Evolutionary conservation across 2,113 vertebrate genomes (phyloP).

Genomic region (Erythrocercus mccallii): DNA sequence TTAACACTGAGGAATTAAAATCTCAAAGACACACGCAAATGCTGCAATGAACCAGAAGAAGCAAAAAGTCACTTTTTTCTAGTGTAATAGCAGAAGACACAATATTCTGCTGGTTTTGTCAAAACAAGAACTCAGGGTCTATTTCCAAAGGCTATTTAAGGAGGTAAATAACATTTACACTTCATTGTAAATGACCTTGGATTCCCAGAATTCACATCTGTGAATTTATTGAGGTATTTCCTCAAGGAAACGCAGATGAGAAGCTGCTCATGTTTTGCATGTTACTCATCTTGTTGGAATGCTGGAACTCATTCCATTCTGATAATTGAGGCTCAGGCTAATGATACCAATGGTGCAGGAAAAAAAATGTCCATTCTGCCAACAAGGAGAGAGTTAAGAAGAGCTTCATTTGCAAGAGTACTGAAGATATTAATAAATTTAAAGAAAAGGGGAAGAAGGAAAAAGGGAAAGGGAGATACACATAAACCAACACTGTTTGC

Average conservation of each 20-base stretch:
- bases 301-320: neutral
- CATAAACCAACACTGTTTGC: neutral
- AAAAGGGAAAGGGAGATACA: neutral
- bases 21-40: neutral
- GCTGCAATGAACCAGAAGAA: neutral
- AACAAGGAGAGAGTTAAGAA: neutral
- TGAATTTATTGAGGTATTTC: neutral
- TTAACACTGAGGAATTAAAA: neutral
- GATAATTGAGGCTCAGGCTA: neutral
- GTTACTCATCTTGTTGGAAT: neutral
- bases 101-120: neutral
- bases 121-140: neutral
- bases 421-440: neutral
- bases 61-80: neutral
- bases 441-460: neutral
- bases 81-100: neutral
- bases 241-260: neutral
- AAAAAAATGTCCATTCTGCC: neutral
- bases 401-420: neutral
- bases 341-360: neutral
- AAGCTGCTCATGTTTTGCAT: neutral
- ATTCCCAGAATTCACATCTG: neutral
- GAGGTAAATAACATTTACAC: neutral
- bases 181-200: neutral
- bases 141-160: neutral